Conservation (phyloP, 1,140 invertebrate genomes). For the Hycleus cichorii region DNA sequence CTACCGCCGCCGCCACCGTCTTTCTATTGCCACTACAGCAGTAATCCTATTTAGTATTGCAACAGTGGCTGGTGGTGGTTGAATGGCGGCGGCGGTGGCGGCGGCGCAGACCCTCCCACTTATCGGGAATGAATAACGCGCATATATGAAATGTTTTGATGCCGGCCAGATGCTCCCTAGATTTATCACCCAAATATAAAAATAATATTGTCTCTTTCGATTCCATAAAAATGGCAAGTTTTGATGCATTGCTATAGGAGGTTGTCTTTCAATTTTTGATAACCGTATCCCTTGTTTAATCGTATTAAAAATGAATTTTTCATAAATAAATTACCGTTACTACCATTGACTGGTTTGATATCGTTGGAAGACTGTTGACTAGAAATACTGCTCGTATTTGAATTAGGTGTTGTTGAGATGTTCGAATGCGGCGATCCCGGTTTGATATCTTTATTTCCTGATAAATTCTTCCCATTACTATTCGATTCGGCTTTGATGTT, state of each 20-base stretch:
- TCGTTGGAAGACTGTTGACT: constrained; percentile 42
- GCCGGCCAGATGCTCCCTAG: constrained; percentile 18
- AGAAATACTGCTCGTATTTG: constrained; percentile 39
- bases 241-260: constrained; percentile 10
- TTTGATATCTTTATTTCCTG: constrained; percentile 39
- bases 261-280: neutral
- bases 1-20: too few relatives aligned
- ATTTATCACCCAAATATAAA: constrained; percentile 35
- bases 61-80: too few relatives aligned
- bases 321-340: constrained; percentile 25
- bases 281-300: neutral
- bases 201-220: constrained; percentile 37
- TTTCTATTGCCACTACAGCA: too few relatives aligned
- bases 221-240: constrained; percentile 19
- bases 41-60: neutral
- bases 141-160: constrained; percentile 17
- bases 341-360: constrained; percentile 43
- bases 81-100: too few relatives aligned
- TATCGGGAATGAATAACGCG: constrained; percentile 20
- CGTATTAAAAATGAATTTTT: neutral
- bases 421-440: constrained; percentile 42
- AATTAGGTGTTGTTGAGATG: constrained; percentile 43
- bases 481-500: constrained; percentile 36
- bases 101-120: constrained; percentile 6
- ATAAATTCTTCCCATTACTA: constrained; percentile 23